phyloP scores from a whole-genome alignment of 2,888 invertebrate species.

The Drosophila mercatorum region DNA sequence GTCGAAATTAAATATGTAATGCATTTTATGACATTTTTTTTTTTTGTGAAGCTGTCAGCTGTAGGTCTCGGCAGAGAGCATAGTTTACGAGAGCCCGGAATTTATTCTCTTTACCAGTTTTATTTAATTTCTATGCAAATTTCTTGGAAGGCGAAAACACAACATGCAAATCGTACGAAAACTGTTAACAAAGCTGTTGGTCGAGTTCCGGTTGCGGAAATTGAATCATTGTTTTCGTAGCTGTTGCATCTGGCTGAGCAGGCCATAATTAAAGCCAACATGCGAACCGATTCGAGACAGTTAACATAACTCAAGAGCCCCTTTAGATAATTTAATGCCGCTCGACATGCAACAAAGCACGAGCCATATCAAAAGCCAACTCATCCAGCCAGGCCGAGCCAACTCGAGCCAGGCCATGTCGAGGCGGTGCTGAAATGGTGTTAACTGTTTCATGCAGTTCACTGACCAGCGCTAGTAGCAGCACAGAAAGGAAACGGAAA shows the following conservation, averaged over 20 bases:
- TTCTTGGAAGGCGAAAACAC: not conserved
- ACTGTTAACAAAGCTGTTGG: constrained; percentile 49
- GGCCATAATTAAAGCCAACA: constrained; percentile 55
- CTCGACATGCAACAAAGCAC: constrained; percentile 63
- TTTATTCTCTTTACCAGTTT: constrained; percentile 1
- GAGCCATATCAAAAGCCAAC: not conserved
- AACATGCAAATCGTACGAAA: constrained; percentile 36
- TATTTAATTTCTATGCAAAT: constrained; percentile 44
- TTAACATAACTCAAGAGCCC: constrained; percentile 50
- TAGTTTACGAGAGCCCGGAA: not conserved
- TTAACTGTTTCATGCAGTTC: constrained; percentile 48
- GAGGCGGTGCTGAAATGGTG: constrained; percentile 26
- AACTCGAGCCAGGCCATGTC: not conserved
- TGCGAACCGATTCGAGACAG: constrained; percentile 46
- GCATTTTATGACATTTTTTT: constrained; percentile 12
- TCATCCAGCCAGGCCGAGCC: not conserved
- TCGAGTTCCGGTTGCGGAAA: constrained; percentile 58
- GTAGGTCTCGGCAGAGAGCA: not conserved
- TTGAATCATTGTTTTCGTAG: constrained; percentile 57
- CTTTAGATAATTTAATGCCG: constrained; percentile 53
- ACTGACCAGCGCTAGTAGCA: constrained; percentile 45
- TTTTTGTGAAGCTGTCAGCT: not conserved
- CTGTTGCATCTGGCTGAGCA: constrained; percentile 24
- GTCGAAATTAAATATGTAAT: not conserved
- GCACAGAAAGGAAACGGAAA: constrained; percentile 32